Percentiles rank a stretch among this genome's conserved stretches.
Evolutionary conservation across 2,888 invertebrate genomes (phyloP).

Genomic region (Steinernema carpocapsae): DNA sequence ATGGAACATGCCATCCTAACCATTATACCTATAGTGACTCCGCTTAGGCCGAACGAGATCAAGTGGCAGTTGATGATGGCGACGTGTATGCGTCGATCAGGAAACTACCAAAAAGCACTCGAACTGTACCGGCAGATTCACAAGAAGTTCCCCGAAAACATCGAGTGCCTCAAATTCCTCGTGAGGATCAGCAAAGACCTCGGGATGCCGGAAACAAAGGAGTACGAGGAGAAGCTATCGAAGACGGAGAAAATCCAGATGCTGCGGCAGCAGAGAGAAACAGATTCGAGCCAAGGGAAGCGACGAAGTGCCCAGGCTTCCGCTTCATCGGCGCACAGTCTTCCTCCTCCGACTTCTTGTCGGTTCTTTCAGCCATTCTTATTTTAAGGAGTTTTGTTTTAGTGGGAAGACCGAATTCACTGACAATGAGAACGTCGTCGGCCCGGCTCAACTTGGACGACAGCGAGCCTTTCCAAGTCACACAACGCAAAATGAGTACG

Average conservation of each 20-base stretch:
- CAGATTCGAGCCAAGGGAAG: conserved; percentile 63
- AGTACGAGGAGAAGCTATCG: conserved; percentile 48
- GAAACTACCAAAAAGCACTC: conserved; percentile 83
- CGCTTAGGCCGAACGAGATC: conserved; percentile 77
- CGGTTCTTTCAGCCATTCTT: background rate
- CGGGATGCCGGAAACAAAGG: conserved; percentile 82
- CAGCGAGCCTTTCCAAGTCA: conserved; percentile 49
- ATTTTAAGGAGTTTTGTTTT: background rate
- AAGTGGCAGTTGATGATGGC: conserved; percentile 86
- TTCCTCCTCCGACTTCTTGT: conserved; percentile 41
- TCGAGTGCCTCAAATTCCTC: conserved; percentile 87
- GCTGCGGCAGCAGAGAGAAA: conserved; percentile 56
- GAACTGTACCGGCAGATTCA: conserved; percentile 85
- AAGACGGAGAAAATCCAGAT: conserved; percentile 49
- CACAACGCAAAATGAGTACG: conserved; percentile 55
- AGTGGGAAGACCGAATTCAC: conserved; percentile 15
- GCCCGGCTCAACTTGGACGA: conserved; percentile 44
- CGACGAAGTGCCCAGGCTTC: conserved; percentile 56
- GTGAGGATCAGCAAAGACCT: conserved; percentile 87
- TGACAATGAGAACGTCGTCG: conserved; percentile 15
- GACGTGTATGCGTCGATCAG: conserved; percentile 79
- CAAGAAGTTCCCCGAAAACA: conserved; percentile 88
- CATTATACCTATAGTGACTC: background rate
- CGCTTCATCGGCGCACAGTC: conserved; percentile 51
- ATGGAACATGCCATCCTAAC: conserved; percentile 40